phyloP scores from a whole-genome alignment of 2,797 vertebrate genomes.

The Sebastes ruberrimus region DNA sequence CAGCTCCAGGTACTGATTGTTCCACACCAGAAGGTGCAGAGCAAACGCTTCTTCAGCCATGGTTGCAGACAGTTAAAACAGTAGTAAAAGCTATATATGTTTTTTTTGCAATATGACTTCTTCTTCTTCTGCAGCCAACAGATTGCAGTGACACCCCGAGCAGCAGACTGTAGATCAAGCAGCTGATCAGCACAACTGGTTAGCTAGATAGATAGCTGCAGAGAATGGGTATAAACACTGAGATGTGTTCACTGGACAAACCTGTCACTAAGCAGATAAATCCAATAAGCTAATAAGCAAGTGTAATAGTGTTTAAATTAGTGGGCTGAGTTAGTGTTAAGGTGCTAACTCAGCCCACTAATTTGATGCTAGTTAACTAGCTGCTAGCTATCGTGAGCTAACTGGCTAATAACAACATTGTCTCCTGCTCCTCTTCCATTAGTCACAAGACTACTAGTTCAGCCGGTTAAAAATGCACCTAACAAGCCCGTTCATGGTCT shows the following conservation, averaged over 20 bases:
- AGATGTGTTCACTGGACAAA: conserved; percentile 1
- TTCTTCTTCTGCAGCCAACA: conserved; percentile 28
- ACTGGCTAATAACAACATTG: conserved; percentile 73
- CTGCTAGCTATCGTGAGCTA: conserved; percentile 63
- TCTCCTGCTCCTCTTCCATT: conserved; percentile 52
- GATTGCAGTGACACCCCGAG: conserved; percentile 43
- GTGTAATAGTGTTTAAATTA: conserved; percentile 48
- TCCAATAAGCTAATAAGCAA: not conserved
- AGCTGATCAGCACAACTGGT: conserved; percentile 34
- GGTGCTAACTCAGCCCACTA: conserved; percentile 73
- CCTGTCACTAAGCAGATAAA: not conserved
- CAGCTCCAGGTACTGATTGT: conserved; percentile 91
- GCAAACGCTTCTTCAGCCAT: conserved; percentile 88
- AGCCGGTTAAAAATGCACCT: not conserved
- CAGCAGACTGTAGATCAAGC: not conserved
- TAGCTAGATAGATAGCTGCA: conserved; percentile 10
- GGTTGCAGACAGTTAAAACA: conserved; percentile 24
- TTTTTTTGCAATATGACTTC: conserved; percentile 5
- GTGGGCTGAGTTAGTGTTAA: conserved; percentile 71
- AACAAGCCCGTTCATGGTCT: conserved; percentile 5
- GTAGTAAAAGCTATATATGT: conserved; percentile 25
- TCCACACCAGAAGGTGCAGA: conserved; percentile 92
- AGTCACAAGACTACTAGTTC: conserved; percentile 8
- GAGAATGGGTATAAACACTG: conserved; percentile 13
- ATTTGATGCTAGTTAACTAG: conserved; percentile 59